Evolutionary conservation across 2,888 invertebrate genomes (phyloP).

Genomic region (Cerastis rubricosa): DNA sequence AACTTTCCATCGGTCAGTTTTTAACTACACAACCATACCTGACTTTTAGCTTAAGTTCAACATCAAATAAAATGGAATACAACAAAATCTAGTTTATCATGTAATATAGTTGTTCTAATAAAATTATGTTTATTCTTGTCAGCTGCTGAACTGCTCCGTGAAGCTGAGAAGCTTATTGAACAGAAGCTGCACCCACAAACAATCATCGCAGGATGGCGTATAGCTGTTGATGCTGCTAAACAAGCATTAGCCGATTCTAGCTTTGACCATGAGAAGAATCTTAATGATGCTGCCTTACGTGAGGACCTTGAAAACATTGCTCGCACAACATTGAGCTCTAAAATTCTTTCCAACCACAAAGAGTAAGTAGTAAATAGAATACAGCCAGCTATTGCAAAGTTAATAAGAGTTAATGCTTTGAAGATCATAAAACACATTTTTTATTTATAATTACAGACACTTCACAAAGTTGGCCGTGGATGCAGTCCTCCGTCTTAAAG

Average conservation of each 20-base stretch:
- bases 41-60: background rate
- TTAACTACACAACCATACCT: background rate
- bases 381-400: background rate
- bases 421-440: background rate
- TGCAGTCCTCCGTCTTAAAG: conserved; percentile 98
- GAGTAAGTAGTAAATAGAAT: conserved; percentile 89
- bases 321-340: conserved; percentile 98
- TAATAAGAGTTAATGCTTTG: background rate
- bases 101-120: background rate
- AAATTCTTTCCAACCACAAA: conserved; percentile 99
- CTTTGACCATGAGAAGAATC: conserved; percentile 93
- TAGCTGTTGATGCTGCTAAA: conserved; percentile 96
- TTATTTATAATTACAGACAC: conserved; percentile 87
- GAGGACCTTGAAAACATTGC: conserved; percentile 99
- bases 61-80: background rate
- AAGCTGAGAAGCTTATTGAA: conserved; percentile 98
- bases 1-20: too few relatives aligned
- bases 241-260: conserved; percentile 95
- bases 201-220: conserved; percentile 98
- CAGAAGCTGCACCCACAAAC: conserved; percentile 99
- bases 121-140: conserved; percentile 26
- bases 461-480: conserved; percentile 99
- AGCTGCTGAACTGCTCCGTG: conserved; percentile 98
- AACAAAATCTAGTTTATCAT: background rate
- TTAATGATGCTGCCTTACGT: conserved; percentile 94